Evolutionary conservation across 1,140 invertebrate genomes (phyloP).

Genomic region (Mylabris phalerata): DNA sequence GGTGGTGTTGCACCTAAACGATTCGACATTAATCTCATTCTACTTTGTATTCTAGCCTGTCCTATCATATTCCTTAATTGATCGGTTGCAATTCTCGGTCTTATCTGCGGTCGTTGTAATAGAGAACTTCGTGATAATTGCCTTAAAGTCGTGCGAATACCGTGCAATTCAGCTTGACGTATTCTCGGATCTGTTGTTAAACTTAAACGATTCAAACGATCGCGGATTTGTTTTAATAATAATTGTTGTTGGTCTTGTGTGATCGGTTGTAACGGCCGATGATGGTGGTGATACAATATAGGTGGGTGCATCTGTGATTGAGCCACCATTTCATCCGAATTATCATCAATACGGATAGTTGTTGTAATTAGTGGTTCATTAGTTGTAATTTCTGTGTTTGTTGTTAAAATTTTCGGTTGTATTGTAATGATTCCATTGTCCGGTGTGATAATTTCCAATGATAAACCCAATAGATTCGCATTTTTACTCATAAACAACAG

Average conservation of each 20-base stretch:
- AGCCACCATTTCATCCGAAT: not conserved
- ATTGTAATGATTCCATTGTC: too few species aligned
- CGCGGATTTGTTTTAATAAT: conserved; percentile 1
- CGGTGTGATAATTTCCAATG: too few species aligned
- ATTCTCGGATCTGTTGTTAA: not conserved
- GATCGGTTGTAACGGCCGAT: not conserved
- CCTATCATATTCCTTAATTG: not conserved
- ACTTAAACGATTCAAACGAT: conserved; percentile 3
- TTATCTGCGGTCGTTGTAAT: not conserved
- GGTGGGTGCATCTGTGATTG: not conserved
- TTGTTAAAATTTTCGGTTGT: too few species aligned
- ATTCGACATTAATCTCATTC: not conserved
- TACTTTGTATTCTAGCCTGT: conserved; percentile 1
- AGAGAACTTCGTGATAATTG: conserved; percentile 1
- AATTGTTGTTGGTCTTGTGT: conserved; percentile 1
- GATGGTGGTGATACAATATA: not conserved
- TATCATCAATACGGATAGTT: not conserved
- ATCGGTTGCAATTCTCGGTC: not conserved
- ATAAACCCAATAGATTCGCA: too few species aligned
- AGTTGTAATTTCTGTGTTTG: too few species aligned
- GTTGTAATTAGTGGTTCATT: too few species aligned
- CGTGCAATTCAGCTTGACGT: conserved; percentile 2
- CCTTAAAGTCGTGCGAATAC: not conserved
- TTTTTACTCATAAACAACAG: too few species aligned
- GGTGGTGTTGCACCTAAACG: not conserved